Evolutionary conservation across 2,888 invertebrate species (phyloP), one percentile per base, ranked within the genome.

Genomic region (Tachina lurida): DNA sequence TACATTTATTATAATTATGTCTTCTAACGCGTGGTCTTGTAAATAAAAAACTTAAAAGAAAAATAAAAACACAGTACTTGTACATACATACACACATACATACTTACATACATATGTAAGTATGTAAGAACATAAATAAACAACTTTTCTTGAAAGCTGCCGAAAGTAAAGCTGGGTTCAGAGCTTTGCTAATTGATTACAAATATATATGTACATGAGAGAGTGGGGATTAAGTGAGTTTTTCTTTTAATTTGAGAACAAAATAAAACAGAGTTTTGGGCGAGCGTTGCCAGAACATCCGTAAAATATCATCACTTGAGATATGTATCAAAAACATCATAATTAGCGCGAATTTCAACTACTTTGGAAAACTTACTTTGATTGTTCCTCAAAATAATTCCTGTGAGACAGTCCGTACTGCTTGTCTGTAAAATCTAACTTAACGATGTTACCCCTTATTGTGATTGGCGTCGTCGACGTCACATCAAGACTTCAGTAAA

Each of bases 11-110:
- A 56, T 49, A 60, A 4, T 74, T 41, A 71, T 80, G 62, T 45
- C 67, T 67, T 60, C 70, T 73, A 77, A 84, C 70, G 79, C 65
- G 75, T 70, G 56, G 41, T 22, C 5, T 60, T 65, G 22, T 63
- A 43, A 60, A 31, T 41, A 43, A 62, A 8, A 31, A 31, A 31
- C n/a, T 31, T 31, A 31, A 19, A 73, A 62, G 19, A 79, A 74
- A 71, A 31, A 79, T 45, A 67, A 41, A 49, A 74, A 68, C 45
- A 19, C 3, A 2, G 31, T 31, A 31, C 7, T 31, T 31, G 3
- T 31, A 4, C 31, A 31, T 31, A 31, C 31, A 31, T 7, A 7
- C 7, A 7, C 7, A 31, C 31, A 31, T 31, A 7, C 31, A 31
- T 7, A 31, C 31, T 1, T 31, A 7, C 31, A 7, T 31, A 31